phyloP scores from a whole-genome alignment of 2,797 vertebrate genomes.

The Hapalemur alaotrensis region DNA sequence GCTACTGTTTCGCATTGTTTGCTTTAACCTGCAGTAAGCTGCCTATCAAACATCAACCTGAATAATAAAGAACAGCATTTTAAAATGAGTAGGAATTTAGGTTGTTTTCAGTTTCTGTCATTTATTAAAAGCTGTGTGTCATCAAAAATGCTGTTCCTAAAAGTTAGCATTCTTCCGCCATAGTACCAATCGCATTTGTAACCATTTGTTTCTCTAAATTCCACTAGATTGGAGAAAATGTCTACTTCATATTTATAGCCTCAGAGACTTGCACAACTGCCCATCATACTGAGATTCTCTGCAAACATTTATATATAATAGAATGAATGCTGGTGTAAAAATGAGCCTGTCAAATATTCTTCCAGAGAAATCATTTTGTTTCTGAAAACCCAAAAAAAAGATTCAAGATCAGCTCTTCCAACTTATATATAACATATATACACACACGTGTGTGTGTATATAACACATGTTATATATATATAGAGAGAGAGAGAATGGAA shows the following conservation, averaged over 20 bases:
- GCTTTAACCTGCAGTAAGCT: background rate
- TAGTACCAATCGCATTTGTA: accelerated
- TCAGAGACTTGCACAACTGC: background rate
- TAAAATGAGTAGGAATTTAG: background rate
- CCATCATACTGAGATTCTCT: background rate
- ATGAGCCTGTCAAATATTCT: background rate
- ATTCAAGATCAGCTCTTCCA: background rate
- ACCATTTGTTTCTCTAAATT: background rate
- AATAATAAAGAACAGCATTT: background rate
- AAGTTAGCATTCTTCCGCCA: background rate
- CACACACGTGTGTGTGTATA: background rate
- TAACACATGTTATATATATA: background rate
- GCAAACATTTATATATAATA: background rate
- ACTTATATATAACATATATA: background rate
- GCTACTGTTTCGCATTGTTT: background rate
- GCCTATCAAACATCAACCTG: background rate
- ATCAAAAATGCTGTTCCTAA: background rate
- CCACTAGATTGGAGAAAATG: background rate
- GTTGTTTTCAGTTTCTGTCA: background rate
- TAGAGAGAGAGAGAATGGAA: background rate
- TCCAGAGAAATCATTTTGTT: background rate
- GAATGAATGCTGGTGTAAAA: background rate
- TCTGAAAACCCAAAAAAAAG: background rate
- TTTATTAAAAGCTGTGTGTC: background rate
- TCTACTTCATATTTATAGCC: background rate